Base-by-base conservation (phyloP, 2,888 invertebrate genomes). In the Marasmarcha lunaedactyla region DNA sequence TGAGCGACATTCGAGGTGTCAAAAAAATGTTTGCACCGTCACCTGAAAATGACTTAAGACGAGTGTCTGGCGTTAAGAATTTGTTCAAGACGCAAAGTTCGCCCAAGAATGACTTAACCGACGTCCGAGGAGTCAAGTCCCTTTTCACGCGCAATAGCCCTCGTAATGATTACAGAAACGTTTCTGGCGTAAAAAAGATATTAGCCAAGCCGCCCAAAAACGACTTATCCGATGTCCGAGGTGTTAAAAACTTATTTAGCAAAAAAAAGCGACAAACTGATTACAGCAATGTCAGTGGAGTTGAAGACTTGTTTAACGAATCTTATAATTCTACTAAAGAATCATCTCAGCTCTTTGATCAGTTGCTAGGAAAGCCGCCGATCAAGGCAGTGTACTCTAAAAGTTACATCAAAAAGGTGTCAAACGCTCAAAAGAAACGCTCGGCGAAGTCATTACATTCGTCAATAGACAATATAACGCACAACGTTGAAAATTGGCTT, bases 71-170 rank as follows among this genome's bases (percentile, higher is more conserved):
- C 3, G 59, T 70, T 0, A 66, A 60, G 45, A 37, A 55, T 1
- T 38, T 67, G 1, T 59, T 68, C 38, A 33, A 40, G 15, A 20
- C 3, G 7, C 33, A 26, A 5, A 20, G 33, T 5, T n/a, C 13
- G 10, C 38, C 41, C 0, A 59, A 55, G 37, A 73, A 79, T 45
- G 70, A 72, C 37, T 46, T 79, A 33, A 57, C 59, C 6, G 67
- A 79, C 45, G 62, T 84, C 0, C 47, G 64, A 34, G 83, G 81
- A 0, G 71, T 84, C 0, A 67, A 62, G 42, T 51, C 54, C 6
- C 43, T 84, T 36, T 72, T 76, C 43, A 52, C 45, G 20, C 39
- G 43, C 9, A 63, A 45, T n/a, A 63, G 64, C 15, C 68, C 70
- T 0, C 45, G 38, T 1, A 64, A 79, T 38, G 74, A 79, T 35